phyloP scores from a whole-genome alignment of 53 echinoderm and acorn worm species.

The Luidia sarsii region DNA sequence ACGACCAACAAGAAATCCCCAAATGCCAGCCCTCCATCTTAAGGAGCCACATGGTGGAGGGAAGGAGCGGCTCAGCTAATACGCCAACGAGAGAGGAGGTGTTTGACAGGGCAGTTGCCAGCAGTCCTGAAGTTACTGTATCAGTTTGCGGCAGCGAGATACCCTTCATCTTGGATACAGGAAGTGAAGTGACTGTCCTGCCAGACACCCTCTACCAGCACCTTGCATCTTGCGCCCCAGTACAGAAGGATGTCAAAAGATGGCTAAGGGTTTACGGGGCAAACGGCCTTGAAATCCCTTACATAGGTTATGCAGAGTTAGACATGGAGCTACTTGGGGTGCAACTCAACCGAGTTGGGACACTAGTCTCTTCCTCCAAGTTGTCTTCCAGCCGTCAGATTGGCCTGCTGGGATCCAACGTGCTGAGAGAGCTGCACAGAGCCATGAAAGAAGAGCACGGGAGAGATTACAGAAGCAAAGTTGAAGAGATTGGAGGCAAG shows the following conservation, averaged over 20 bases:
- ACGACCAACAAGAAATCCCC: constrained; percentile 18
- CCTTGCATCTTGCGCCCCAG: not conserved
- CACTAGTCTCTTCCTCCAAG: not conserved
- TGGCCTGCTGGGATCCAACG: constrained; percentile 45
- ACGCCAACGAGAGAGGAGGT: not conserved
- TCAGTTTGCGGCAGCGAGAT: not conserved
- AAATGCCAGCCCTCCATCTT: constrained; percentile 35
- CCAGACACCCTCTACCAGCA: not conserved
- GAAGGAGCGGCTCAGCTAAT: not conserved
- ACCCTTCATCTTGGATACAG: constrained; percentile 16
- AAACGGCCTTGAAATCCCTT: not conserved
- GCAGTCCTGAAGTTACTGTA: constrained; percentile 24
- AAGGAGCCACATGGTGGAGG: constrained; percentile 44
- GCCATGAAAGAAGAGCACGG: constrained; percentile 18
- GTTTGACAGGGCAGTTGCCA: constrained; percentile 27
- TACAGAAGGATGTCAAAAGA: not conserved
- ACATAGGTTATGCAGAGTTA: not conserved
- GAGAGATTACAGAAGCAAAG: not conserved
- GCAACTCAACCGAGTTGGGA: constrained; percentile 12
- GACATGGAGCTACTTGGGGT: constrained; percentile 21
- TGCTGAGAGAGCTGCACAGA: constrained; percentile 19
- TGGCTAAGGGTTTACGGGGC: constrained; percentile 11
- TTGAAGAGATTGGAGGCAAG: not conserved
- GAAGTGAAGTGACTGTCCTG: constrained; percentile 21
- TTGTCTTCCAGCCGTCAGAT: not conserved